Evolutionary conservation across 2,888 invertebrate genomes (phyloP), one percentile per base, ranked within the genome.

Genomic region (Caenorhabditis macrosperma): DNA sequence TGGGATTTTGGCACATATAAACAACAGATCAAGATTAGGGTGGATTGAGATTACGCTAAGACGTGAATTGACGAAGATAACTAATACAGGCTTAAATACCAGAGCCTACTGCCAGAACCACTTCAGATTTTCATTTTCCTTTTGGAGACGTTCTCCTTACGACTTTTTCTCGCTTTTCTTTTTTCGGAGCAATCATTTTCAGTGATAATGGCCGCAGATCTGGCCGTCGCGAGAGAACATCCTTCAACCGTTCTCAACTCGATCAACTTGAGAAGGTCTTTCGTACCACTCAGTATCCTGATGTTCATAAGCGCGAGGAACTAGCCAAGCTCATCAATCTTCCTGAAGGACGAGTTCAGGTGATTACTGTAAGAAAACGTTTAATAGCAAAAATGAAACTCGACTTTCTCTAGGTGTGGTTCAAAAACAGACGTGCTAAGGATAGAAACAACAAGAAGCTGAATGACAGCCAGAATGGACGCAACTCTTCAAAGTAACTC

Each of bases 371-470:
- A 68, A 4, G 50, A 22, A 26, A 7, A n/a, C n/a, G n/a, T n/a
- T n/a, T n/a, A n/a, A n/a, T n/a, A n/a, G n/a, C n/a, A n/a, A n/a
- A n/a, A n/a, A n/a, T n/a, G n/a, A n/a, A n/a, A n/a, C n/a, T n/a
- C n/a, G n/a, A n/a, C n/a, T n/a, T 35, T 61, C 28, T 87, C 26
- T 61, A 87, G 87, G 86, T 88, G 3, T 88, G 88, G 88, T 88
- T 88, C 80, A 88, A 88, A 66, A 88, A 88, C 44, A 84, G 88
- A 0, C 78, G 87, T 30, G 88, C 88, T 28, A 88, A 88, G 54
- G 81, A 83, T 15, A 67, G 87, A 15, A 82, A 82, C 50, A 79
- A 82, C 17, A 85, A 84, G 52, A 86, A 84, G 67, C 33, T 66
- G 9, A 67, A 41, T 22, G 81, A 63, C 5, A 12, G 22, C 5